phyloP scores from a whole-genome alignment of 2,888 invertebrate species.

The Pachymerium ferrugineum region DNA sequence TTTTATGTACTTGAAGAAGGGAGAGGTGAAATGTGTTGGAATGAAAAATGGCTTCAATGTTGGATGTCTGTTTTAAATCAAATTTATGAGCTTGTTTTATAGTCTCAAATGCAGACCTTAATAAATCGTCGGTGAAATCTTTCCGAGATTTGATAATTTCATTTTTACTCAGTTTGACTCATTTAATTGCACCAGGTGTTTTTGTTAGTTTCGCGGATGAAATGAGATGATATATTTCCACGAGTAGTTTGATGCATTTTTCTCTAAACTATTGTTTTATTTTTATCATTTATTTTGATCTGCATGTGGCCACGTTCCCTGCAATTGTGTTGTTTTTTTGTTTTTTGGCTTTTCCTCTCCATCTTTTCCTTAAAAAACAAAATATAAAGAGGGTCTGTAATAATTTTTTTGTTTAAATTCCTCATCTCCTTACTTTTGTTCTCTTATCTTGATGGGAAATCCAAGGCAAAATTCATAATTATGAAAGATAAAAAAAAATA shows the following conservation, averaged over 20 bases:
- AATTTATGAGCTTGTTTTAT: neutral
- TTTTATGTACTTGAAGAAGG: neutral
- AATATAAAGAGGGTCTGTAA: slow-evolving; percentile 6
- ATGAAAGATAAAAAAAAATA: slow-evolving; percentile 1
- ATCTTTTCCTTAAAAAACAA: slow-evolving; percentile 27
- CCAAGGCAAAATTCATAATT: slow-evolving; percentile 27
- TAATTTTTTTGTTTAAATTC: slow-evolving; percentile 27
- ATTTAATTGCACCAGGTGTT: slow-evolving; percentile 27
- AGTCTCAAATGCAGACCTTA: no score
- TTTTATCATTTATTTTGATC: slow-evolving; percentile 14
- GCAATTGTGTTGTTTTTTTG: slow-evolving; percentile 24
- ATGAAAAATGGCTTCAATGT: neutral
- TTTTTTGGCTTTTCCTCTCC: slow-evolving; percentile 4
- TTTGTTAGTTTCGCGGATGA: slow-evolving; percentile 12
- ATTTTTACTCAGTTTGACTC: no score
- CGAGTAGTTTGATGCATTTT: slow-evolving; percentile 18
- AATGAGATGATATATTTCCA: slow-evolving; percentile 19
- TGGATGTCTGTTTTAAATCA: neutral
- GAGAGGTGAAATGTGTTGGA: neutral
- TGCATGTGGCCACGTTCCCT: slow-evolving; percentile 27
- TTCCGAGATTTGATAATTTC: no score
- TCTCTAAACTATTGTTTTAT: slow-evolving; percentile 24
- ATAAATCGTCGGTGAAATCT: no score
- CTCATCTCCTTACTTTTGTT: slow-evolving; percentile 19
- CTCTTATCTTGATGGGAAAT: slow-evolving; percentile 27